phyloP scores from a whole-genome alignment of 2,113 vertebrate species.

The Amazona guildingii region DNA sequence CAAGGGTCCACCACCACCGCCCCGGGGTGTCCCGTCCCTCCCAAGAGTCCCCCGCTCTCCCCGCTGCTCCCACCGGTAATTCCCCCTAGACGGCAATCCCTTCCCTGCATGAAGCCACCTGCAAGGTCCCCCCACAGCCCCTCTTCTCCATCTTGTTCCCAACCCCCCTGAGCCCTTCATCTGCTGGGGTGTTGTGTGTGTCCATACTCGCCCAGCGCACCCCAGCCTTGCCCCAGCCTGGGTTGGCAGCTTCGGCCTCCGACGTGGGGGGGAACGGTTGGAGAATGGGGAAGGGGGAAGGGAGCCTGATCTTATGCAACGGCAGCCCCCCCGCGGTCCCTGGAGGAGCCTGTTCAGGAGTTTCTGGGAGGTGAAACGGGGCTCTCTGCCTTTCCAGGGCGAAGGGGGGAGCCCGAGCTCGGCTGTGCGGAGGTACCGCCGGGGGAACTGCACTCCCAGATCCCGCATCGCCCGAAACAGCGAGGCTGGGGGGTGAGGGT shows the following conservation, averaged over 20 bases:
- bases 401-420: neutral
- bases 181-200: neutral
- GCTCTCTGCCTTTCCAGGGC: neutral
- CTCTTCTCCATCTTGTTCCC: neutral
- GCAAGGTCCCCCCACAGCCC: neutral
- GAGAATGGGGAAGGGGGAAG: no score
- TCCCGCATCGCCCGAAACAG: neutral
- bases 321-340: neutral
- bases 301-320: neutral
- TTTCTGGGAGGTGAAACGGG: neutral
- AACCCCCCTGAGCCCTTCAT: accelerated
- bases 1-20: neutral
- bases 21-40: neutral
- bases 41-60: neutral
- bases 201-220: no score
- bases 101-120: neutral
- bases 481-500: neutral
- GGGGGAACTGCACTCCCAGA: neutral
- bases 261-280: neutral
- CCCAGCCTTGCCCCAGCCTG: neutral
- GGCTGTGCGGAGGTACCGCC: neutral
- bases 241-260: neutral
- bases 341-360: neutral
- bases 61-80: neutral
- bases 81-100: neutral